phyloP scores from a whole-genome alignment of 2,113 vertebrate species.

The Esox niger region DNA sequence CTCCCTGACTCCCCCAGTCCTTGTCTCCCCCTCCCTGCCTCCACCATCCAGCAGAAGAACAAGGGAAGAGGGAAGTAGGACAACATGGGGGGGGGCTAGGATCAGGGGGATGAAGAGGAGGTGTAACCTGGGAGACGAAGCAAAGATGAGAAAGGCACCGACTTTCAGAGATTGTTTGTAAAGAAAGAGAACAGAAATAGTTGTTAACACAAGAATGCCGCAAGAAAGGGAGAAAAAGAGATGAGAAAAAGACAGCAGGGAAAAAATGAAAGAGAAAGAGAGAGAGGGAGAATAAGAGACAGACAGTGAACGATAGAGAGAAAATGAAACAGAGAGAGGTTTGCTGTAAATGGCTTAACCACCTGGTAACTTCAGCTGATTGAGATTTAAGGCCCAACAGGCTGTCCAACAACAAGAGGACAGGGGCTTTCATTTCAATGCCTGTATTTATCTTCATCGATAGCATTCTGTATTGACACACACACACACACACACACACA shows the following conservation, averaged over 20 bases:
- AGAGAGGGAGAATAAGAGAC: neutral
- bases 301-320: constrained; percentile 27
- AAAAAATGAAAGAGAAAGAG: neutral
- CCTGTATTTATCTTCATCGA: no score
- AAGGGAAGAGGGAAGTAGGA: constrained; percentile 58
- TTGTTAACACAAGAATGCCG: neutral
- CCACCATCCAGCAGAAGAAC: constrained; percentile 46
- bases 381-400: no score
- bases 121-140: constrained; percentile 1
- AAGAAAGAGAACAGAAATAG: constrained; percentile 10
- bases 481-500: no score
- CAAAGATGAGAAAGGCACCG: neutral
- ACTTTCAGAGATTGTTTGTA: constrained; percentile 1
- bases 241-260: constrained; percentile 2
- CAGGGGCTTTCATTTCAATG: no score
- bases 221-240: neutral
- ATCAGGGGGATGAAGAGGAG: constrained; percentile 3
- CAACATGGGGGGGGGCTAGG: constrained; percentile 49
- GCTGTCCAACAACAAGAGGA: no score
- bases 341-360: no score
- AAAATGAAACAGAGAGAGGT: constrained; percentile 19
- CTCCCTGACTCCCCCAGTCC: constrained; percentile 3
- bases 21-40: neutral
- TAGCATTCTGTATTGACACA: no score
- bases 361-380: no score